Evolutionary conservation across 2,888 invertebrate genomes (phyloP).

Genomic region (Drosophila tripunctata): DNA sequence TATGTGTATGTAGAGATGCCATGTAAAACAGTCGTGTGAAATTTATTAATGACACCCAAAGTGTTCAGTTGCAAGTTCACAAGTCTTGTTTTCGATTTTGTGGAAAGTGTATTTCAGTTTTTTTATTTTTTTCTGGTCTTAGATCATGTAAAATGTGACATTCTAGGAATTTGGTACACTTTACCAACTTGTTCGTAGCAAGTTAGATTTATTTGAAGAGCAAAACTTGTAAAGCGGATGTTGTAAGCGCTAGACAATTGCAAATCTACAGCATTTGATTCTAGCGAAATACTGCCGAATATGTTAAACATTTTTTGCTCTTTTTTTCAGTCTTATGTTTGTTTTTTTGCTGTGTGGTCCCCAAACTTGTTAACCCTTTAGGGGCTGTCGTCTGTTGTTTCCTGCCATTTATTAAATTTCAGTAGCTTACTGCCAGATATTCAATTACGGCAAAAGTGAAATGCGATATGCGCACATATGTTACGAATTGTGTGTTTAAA

Average conservation of each 20-base stretch:
- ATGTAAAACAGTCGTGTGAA: constrained; percentile 76
- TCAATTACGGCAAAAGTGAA: constrained; percentile 51
- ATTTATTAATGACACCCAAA: constrained; percentile 60
- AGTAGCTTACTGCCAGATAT: constrained; percentile 52
- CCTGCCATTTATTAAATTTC: constrained; percentile 72
- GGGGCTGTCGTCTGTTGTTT: constrained; percentile 51
- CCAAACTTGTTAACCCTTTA: constrained; percentile 31
- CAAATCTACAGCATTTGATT: constrained; percentile 52
- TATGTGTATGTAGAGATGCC: constrained; percentile 56
- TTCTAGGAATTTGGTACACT: constrained; percentile 67
- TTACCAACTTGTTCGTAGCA: constrained; percentile 19
- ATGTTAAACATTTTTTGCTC: constrained; percentile 24
- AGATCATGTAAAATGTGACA: constrained; percentile 43
- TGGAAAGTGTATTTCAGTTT: too few species aligned
- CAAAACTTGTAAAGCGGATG: constrained; percentile 68
- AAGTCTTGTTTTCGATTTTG: constrained; percentile 56
- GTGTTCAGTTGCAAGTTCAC: constrained; percentile 46
- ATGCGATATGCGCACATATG: constrained; percentile 25
- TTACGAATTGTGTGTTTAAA: constrained; percentile 10
- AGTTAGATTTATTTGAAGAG: constrained; percentile 57
- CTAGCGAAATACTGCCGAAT: constrained; percentile 50
- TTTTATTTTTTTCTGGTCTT: constrained; percentile 6
- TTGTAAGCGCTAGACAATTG: constrained; percentile 51
- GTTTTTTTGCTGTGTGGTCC: constrained; percentile 56
- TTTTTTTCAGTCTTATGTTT: too few species aligned